Evolutionary conservation across 2,113 vertebrate genomes (phyloP), one percentile per base, ranked within the genome.

Genomic region (Cyrtonyx montezumae): DNA sequence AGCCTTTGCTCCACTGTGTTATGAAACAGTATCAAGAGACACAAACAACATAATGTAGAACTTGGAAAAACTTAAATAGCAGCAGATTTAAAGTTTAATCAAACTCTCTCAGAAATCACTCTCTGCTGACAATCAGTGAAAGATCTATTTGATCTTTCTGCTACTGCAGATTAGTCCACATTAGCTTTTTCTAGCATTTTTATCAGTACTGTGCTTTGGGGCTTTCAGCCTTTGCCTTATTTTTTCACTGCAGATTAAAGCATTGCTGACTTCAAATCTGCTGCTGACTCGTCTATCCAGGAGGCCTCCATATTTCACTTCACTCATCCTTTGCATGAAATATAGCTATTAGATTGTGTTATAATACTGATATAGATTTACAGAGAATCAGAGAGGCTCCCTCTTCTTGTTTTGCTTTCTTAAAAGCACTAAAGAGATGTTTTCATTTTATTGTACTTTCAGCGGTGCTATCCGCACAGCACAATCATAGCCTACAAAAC

Each of bases 71-170:
- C 5, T 68, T 75, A 67, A 69, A 66, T 42, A 71, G 65, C 3
- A 22, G 26, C 32, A 26, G 49, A 81, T 92, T 94, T 93, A 76
- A 93, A 92, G 19, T 79, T 84, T 88, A 96, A 91, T 96, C 66
- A 93, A 86, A 75, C 59, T 82, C 18, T 37, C 13, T 20, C 28
- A 48, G 46, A 87, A 95, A 94, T 95, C 79, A 75, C 20, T 32
- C 23, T 28, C 22, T 90, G 79, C 46, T 90, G 79, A 69, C 70
- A 80, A 30, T 25, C 37, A 70, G 25, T 66, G 53, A 67, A 90
- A 86, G 53, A 42, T 61, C 68, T 53, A 18, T 75, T 95, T 93
- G 88, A 79, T 91, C 71, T 87, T 61, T 53, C 58, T 79, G 53
- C 70, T 87, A 84, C 73, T 70, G 75, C 87, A 90, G 86, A 81